phyloP scores from a whole-genome alignment of 2,113 vertebrate species.

The Chlamydotis undulata region DNA sequence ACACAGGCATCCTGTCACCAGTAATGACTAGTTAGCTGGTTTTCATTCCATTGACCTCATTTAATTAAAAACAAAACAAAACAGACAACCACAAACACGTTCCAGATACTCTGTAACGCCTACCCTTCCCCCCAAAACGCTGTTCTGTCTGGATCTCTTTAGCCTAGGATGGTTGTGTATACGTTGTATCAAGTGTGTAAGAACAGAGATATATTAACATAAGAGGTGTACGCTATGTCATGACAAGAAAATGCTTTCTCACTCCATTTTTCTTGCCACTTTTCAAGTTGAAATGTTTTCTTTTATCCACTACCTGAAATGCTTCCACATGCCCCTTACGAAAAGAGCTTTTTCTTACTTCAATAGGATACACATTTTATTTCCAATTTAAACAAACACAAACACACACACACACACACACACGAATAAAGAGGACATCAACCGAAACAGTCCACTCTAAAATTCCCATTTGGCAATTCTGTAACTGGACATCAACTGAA shows the following conservation, averaged over 20 bases:
- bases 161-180: not conserved
- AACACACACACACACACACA: not conserved
- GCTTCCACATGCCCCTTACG: not conserved
- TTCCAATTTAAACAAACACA: not conserved
- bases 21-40: not conserved
- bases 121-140: rapidly evolving
- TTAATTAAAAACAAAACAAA: not conserved
- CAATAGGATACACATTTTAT: not conserved
- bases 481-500: not conserved
- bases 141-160: not conserved
- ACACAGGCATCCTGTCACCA: not conserved
- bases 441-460: not conserved
- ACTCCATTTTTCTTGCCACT: not conserved
- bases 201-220: not conserved
- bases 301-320: not conserved
- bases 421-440: not conserved
- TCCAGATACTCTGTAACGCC: not conserved
- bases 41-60: not conserved
- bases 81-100: not conserved
- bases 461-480: not conserved
- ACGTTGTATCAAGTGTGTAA: not conserved
- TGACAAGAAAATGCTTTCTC: not conserved
- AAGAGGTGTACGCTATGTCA: not conserved
- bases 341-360: not conserved
- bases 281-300: not conserved